phyloP scores from a whole-genome alignment of 1,140 invertebrate genomes.

The Papilio polytes region DNA sequence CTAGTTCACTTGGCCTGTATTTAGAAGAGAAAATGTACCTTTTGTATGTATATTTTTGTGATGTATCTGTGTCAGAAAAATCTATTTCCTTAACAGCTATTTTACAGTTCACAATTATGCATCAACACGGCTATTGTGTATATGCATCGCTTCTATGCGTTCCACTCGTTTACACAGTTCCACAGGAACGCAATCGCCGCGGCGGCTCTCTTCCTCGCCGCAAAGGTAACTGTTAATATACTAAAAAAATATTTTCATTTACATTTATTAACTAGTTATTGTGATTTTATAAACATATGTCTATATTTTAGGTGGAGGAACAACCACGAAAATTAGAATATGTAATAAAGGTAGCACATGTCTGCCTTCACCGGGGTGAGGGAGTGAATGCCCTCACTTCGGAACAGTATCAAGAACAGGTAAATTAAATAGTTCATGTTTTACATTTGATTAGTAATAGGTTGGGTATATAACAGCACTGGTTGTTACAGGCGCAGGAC shows the following conservation, averaged over 20 bases:
- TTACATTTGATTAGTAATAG: slow-evolving; percentile 4
- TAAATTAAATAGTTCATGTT: slow-evolving; percentile 42
- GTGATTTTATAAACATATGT: no score
- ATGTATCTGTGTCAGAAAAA: neutral
- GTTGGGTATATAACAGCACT: slow-evolving; percentile 3
- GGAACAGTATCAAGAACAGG: slow-evolving; percentile 86
- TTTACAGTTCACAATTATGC: slow-evolving; percentile 75
- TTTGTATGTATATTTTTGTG: neutral
- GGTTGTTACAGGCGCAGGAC: slow-evolving; percentile 92
- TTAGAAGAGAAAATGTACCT: neutral
- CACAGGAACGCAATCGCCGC: slow-evolving; percentile 83
- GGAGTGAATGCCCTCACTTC: slow-evolving; percentile 85
- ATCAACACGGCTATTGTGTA: slow-evolving; percentile 92
- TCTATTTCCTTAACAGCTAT: slow-evolving; percentile 60
- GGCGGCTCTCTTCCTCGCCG: slow-evolving; percentile 96
- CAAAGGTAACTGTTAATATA: slow-evolving; percentile 87
- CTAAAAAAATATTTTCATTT: neutral
- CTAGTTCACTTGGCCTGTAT: neutral
- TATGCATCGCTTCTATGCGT: slow-evolving; percentile 99
- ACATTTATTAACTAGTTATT: no score
- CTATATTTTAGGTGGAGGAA: slow-evolving; percentile 91
- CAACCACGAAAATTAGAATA: slow-evolving; percentile 98
- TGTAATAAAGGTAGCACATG: slow-evolving; percentile 95
- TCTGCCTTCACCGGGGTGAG: slow-evolving; percentile 89
- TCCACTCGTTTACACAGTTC: slow-evolving; percentile 85